These are phyloP conservation scores for Himalopsyche japonica DNA, from an alignment of 2,888 invertebrate species.

Conservation along the genomic window DNA sequence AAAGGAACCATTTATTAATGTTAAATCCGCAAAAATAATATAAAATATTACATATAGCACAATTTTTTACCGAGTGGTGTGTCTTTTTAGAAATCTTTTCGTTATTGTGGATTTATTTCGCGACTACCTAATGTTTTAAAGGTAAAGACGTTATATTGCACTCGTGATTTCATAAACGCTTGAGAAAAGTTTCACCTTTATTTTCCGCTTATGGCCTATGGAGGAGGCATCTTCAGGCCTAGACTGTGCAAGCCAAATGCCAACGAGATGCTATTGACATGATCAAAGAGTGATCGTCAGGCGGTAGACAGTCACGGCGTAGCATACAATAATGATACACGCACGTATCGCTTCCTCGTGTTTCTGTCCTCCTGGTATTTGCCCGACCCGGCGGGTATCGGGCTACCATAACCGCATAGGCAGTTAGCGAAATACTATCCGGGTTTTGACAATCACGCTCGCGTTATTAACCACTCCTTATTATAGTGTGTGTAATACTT, in stretches of 20 bases:
- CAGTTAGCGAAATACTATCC: slow-evolving; percentile 38
- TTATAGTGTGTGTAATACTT: slow-evolving; percentile 24
- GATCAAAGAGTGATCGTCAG: slow-evolving; percentile 15
- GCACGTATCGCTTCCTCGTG: slow-evolving; percentile 17
- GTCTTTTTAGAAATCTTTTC: too few relatives aligned
- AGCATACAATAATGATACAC: slow-evolving; percentile 7
- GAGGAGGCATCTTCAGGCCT: slow-evolving; percentile 2
- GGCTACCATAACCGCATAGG: slow-evolving; percentile 36
- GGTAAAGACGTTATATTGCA: background rate
- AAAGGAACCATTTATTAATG: too few relatives aligned
- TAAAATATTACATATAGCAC: too few relatives aligned
- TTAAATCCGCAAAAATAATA: too few relatives aligned
- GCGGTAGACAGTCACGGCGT: slow-evolving; percentile 6
- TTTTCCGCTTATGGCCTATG: background rate
- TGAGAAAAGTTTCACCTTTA: slow-evolving; percentile 14
- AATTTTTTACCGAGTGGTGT: too few relatives aligned
- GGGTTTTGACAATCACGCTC: slow-evolving; percentile 40
- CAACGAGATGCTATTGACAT: slow-evolving; percentile 8
- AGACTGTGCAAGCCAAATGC: slow-evolving; percentile 10
- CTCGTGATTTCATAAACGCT: background rate
- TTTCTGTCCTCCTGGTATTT: slow-evolving; percentile 33
- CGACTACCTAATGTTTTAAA: background rate
- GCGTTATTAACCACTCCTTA: slow-evolving; percentile 32
- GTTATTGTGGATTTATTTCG: too few relatives aligned
- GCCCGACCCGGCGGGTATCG: slow-evolving; percentile 14